A percentile compares a stretch with the other conserved stretches of the same genome.
Evolutionary conservation across 1,140 invertebrate species (phyloP).

Genomic region (Magallana angulata): DNA sequence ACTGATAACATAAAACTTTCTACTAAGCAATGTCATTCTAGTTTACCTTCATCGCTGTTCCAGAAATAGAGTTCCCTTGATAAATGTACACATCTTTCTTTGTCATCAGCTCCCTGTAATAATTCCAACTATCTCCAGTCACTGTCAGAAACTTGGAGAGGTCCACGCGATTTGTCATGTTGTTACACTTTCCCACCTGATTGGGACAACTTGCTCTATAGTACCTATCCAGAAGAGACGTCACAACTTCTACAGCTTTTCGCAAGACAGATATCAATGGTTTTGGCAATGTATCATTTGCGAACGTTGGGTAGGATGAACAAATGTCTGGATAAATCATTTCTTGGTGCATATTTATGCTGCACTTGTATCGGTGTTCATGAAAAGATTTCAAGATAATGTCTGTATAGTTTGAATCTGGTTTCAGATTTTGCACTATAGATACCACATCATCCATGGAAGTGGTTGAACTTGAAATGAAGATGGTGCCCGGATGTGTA

Average conservation of each 20-base stretch:
- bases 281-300: background rate
- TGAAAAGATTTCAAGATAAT: slow-evolving; percentile 29
- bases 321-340: slow-evolving; percentile 51
- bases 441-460: background rate
- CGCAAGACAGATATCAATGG: slow-evolving; percentile 13
- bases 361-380: slow-evolving; percentile 46
- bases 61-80: background rate
- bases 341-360: background rate
- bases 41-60: background rate
- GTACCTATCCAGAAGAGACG: slow-evolving; percentile 37
- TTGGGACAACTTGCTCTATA: slow-evolving; percentile 57
- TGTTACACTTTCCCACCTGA: slow-evolving; percentile 48
- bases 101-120: background rate
- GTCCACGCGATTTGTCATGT: background rate
- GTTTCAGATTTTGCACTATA: background rate
- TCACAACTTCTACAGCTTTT: slow-evolving; percentile 43
- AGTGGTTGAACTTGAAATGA: background rate
- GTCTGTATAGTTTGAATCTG: background rate
- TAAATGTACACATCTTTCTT: slow-evolving; percentile 4
- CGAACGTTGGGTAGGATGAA: slow-evolving; percentile 6
- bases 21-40: too few relatives aligned
- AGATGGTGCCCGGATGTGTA: background rate
- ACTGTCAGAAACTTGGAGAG: background rate
- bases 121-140: background rate
- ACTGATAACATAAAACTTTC: too few relatives aligned